Evolutionary conservation across 2,113 vertebrate genomes (phyloP), one percentile per base, ranked within the genome.

Genomic region (Tamias sibiricus): DNA sequence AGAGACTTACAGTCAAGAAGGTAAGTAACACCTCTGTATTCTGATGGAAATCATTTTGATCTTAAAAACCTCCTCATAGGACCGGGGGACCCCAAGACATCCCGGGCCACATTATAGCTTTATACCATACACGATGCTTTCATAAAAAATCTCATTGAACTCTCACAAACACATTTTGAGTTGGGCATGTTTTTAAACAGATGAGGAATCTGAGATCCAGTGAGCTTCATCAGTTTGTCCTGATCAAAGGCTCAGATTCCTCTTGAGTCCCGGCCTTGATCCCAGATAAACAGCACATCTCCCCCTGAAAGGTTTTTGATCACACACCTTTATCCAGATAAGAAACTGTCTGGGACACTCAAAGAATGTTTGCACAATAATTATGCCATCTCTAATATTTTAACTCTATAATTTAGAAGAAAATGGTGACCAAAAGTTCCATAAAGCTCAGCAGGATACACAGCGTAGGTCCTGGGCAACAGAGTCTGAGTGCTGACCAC

Each of bases 311-410:
- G 49, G 84, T 81, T 96, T 96, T 69, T 79, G 77, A 86, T 83
- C 44, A 64, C 86, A 52, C 77, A 83, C 76, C 35, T 88, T 81
- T 87, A 66, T 77, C 72, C 62, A 94, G 95, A 96, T 94, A 94
- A 96, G 86, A 44, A 81, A 57, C 66, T 85, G 76, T 90, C 66
- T 42, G 35, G 57, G 80, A 93, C 74, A 91, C 82, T 71, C 37
- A 68, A 77, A 75, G 86, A 93, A 66, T 75, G 81, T 84, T 74
- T 87, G 72, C 57, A 88, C 26, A 90, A 72, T 49, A 86, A 42
- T 90, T 32, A 86, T 30, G n/a, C 82, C 19, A 42, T 30, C 52
- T 92, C 52, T 92, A 79, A 62, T 57, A 83, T n/a, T 62, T 83
- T 42, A 72, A 87, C 35, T 83, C n/a, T 49, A 83, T 81, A 75